Evolutionary conservation across 2,888 invertebrate species (phyloP).

Genomic region (Hemistola chrysoprasaria): DNA sequence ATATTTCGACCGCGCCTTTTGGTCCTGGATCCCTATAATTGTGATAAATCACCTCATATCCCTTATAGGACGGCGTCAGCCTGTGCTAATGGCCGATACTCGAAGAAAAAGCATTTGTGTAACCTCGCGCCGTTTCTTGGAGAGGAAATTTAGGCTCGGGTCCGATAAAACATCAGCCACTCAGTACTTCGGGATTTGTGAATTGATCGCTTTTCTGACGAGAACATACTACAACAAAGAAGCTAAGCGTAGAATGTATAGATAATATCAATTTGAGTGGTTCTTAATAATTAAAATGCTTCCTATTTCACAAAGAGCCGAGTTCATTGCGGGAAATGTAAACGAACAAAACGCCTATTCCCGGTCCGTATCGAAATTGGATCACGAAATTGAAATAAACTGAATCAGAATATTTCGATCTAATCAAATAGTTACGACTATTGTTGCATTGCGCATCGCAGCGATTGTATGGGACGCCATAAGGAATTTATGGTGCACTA

Average conservation of each 20-base stretch:
- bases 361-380: constrained; percentile 16
- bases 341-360: constrained; percentile 22
- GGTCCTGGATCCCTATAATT: constrained; percentile 60
- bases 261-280: background rate
- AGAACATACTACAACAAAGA: no score
- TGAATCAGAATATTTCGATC: constrained; percentile 22
- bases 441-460: constrained; percentile 19
- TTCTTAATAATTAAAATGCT: constrained; percentile 3
- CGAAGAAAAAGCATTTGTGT: constrained; percentile 53
- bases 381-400: constrained; percentile 30
- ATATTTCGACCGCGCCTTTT: constrained; percentile 34
- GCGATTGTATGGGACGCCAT: constrained; percentile 18
- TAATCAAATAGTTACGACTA: constrained; percentile 27
- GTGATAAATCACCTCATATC: constrained; percentile 73
- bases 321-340: constrained; percentile 14
- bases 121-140: constrained; percentile 42
- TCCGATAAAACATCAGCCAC: no score
- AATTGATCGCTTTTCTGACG: no score
- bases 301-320: background rate
- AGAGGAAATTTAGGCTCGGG: background rate
- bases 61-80: constrained; percentile 56
- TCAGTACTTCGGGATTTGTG: no score
- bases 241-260: no score
- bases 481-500: constrained; percentile 19
- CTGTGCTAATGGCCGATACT: constrained; percentile 69